Percentiles rank a stretch among this genome's conserved stretches.
phyloP scores from a whole-genome alignment of 2,888 invertebrate species.

The Drosophila infuscata region DNA sequence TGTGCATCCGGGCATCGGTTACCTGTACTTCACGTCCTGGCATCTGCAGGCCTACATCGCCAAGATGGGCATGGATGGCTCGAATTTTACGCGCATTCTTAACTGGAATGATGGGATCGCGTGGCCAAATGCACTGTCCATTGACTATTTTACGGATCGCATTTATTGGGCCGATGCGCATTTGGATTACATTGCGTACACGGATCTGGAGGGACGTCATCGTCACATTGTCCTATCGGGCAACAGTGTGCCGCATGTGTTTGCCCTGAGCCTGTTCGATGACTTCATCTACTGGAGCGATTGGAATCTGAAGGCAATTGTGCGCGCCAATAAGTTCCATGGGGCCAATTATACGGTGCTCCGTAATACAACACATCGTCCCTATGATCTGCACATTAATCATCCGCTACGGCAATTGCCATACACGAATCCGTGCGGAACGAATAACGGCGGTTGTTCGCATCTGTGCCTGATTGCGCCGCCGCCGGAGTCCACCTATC shows the following conservation, averaged over 20 bases:
- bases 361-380: conserved; percentile 96
- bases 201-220: conserved; percentile 96
- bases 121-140: conserved; percentile 99
- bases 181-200: conserved; percentile 97
- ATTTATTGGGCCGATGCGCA: conserved; percentile 99
- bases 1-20: conserved; percentile 97
- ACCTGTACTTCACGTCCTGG: conserved; percentile 98
- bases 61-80: conserved; percentile 98
- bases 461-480: conserved; percentile 97
- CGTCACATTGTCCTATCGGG: conserved; percentile 93
- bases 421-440: conserved; percentile 95
- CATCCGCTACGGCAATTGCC: conserved; percentile 95
- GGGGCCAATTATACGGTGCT: conserved; percentile 90
- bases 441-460: conserved; percentile 97
- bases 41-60: conserved; percentile 98
- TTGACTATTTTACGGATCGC: conserved; percentile 97
- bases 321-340: conserved; percentile 96
- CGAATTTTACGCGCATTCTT: conserved; percentile 94
- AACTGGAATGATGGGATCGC: conserved; percentile 97
- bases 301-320: conserved; percentile 98
- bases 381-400: conserved; percentile 96
- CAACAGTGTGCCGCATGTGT: conserved; percentile 95
- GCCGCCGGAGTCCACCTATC: conserved; percentile 90
- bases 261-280: conserved; percentile 97
- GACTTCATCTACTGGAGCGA: conserved; percentile 98